Base-by-base conservation (phyloP, 2,797 vertebrate genomes). In the Muscicapa comitata region DNA sequence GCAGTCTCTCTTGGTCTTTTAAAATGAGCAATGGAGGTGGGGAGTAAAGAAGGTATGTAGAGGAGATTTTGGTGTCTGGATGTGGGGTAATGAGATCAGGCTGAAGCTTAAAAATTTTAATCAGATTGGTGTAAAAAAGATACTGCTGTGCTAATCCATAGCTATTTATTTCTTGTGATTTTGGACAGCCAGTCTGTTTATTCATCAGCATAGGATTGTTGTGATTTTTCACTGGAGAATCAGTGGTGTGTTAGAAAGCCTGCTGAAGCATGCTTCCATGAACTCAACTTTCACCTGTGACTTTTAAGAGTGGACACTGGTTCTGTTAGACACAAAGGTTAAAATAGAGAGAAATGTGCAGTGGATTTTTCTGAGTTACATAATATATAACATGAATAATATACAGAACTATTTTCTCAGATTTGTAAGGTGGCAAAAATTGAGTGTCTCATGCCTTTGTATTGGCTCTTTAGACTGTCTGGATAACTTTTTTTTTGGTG, bases 401-500 rank as follows among this genome's bases (percentile, higher is more conserved):
- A 35, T 4, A 19, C 68, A 42, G 7, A 59, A 15, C 20, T 76
- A 0, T 54, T 80, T 83, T 53, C 24, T 81, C 58, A 54, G 23
- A 38, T 68, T n/a, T 57, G 17, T 73, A 31, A 62, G 10, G 14
- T 7, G 26, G 20, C 53, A 63, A 79, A 20, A 62, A 59, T 33
- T 68, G 40, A 73, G 8, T 1, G 1, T 51, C 7, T 81, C 23
- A 10, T 0, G 53, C 5, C 4, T 90, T 38, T 3, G 0, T 78
- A 11, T 59, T 76, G 47, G 21, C 40, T 91, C 70, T 88, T 94
- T 38, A 86, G 42, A 45, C 55, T 66, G 31, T 23, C 10, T 67
- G 24, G 17, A 7, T 66, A 72, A 57, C 10, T 31, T 42, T 43
- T 18, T 73, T 68, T 40, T 57, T 51, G 2, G 29, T 66, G 73